Base-by-base conservation (phyloP, 2,888 invertebrate genomes). In the Leptinotarsa tumamoca region DNA sequence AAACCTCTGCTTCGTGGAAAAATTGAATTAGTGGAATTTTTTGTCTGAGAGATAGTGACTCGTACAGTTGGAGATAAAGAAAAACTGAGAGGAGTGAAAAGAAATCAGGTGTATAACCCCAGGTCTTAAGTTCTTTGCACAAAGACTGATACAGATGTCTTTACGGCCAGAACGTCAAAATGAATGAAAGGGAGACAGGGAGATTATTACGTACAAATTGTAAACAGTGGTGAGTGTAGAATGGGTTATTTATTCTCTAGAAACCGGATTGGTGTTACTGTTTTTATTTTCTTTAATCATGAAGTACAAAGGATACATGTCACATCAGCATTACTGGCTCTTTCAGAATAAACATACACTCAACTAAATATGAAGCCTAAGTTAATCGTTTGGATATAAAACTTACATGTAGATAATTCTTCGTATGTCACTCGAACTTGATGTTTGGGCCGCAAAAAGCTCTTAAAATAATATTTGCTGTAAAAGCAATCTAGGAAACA, bases 151-250 rank as follows among this genome's bases (percentile, higher is more conserved):
- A 63, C 63, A 63, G 33, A 27, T 63, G 63, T 63, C 63, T 33
- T 63, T 13, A 63, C 43, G 7, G 43, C 63, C 27, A 27, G 23
- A 23, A 61, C 61, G 63, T 15, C n/a, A 43, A 43, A n/a, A 43
- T 33, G 63, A 63, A 4, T 33, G 3, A 33, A 33, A 63, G 10
- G 63, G 43, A 63, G 63, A 43, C 63, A 43, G 17, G 33, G 33
- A 63, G 63, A 63, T 63, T 63, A 63, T 63, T 63, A 63, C 63
- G 63, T 27, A 33, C 63, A 63, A 63, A 63, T 63, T 63, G 27
- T 63, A 63, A 21, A 63, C 63, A 63, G 17, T 58, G 58, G 58
- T 58, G 58, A 58, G 58, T 21, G n/a, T 13, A 13, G 58, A 58
- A n/a, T n/a, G 52, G 58, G 17, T 58, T 18, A 61, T 33, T 63